Base-by-base conservation (phyloP, 2,113 vertebrate species). In the Camelus bactrianus region DNA sequence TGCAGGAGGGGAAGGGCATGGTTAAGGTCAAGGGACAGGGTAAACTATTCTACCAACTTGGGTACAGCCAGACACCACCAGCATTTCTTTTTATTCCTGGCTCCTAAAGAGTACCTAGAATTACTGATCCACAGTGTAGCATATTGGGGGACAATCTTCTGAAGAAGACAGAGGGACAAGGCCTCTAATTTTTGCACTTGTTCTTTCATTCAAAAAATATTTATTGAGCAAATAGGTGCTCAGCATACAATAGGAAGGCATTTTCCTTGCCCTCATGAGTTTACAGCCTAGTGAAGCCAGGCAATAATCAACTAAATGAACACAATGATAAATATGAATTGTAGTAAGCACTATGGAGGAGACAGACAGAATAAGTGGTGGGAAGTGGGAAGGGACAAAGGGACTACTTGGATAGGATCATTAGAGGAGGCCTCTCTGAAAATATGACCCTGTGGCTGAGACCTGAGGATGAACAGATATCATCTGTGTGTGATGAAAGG, bases 181-280 rank as follows among this genome's bases (percentile, higher is more conserved):
- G 38, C 7, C 75, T 87, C 58, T 87, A 20, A 73, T 58, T 89
- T 87, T 72, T 94, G 81, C 48, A 60, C 56, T 82, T 69, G 10
- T 54, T 76, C 50, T 91, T 87, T 91, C 38, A 62, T 35, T 77
- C 80, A 46, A 90, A n/a, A 76, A 35, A 48, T 92, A 75, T 26
- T 81, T 85, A 32, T 12, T 82, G 60, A 50, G 46, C 30, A 81
- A 17, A 14, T 10, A 94, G 13, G 10, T 32, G 4, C n/a, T 65
- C 38, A 46, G 19, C n/a, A 64, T 38, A 35, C 69, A 26, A 32
- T 9, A 56, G 15, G 46, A 84, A 94, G 65, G 52, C 54, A 32
- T 54, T 20, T 35, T 15, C 46, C 46, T 16, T 28, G 30, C 38
- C 3, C 46, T 56, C 8, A 2, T 22, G 46, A 72, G 35, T 46